Evolutionary conservation across 2,888 invertebrate species (phyloP).

Genomic region (Penaeus monodon): DNA sequence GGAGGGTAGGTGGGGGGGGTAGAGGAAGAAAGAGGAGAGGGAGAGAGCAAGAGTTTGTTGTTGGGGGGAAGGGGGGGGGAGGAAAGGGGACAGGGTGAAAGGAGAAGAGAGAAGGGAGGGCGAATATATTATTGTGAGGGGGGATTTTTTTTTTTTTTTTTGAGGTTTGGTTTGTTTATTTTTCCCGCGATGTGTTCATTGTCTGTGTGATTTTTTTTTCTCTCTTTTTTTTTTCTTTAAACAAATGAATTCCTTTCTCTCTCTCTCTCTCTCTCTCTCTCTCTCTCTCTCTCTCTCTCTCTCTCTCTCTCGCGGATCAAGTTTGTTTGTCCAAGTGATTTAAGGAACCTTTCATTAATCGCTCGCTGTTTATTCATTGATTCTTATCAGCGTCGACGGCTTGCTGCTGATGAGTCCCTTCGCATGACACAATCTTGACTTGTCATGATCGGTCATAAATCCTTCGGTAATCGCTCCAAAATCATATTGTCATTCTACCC

Average conservation of each 20-base stretch:
- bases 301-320: neutral
- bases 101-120: too few relatives aligned
- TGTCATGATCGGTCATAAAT: neutral
- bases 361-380: neutral
- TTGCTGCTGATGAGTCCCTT: neutral
- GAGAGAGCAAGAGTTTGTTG: too few relatives aligned
- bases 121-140: neutral
- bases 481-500: slow-evolving; percentile 13
- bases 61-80: too few relatives aligned
- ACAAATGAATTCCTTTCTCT: neutral
- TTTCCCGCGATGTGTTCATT: too few relatives aligned
- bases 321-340: neutral
- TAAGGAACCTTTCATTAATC: slow-evolving; percentile 14
- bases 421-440: neutral
- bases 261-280: neutral
- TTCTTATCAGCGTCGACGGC: neutral
- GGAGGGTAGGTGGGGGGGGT: too few relatives aligned
- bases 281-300: slow-evolving; percentile 9
- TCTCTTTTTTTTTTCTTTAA: too few relatives aligned
- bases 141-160: neutral
- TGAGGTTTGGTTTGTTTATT: too few relatives aligned
- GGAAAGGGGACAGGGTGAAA: too few relatives aligned
- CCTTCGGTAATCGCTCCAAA: neutral
- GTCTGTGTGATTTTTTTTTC: too few relatives aligned
- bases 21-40: too few relatives aligned